Evolutionary conservation across 2,113 vertebrate genomes (phyloP).

Genomic region (Pheucticus melanocephalus): DNA sequence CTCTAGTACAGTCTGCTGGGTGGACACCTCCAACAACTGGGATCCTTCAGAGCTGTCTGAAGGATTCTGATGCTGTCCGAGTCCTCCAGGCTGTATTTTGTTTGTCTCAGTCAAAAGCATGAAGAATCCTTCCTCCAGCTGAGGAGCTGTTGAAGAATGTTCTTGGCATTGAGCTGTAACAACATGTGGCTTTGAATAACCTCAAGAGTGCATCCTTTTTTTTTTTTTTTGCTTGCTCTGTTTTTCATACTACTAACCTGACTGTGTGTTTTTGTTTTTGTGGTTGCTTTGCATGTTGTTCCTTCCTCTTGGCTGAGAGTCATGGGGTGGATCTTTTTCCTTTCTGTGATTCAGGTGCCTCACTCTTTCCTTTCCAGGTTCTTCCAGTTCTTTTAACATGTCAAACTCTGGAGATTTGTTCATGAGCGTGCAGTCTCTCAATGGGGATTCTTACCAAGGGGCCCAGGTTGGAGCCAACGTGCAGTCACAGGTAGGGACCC

Average conservation of each 20-base stretch:
- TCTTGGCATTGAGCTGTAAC: slow-evolving; percentile 26
- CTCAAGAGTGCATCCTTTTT: slow-evolving; percentile 39
- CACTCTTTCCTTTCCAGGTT: slow-evolving; percentile 98
- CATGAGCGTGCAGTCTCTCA: slow-evolving; percentile 99
- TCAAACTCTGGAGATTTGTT: slow-evolving; percentile 99
- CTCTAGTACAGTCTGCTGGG: neutral
- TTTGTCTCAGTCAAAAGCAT: slow-evolving; percentile 7
- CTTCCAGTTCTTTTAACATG: slow-evolving; percentile 99
- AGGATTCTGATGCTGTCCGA: neutral
- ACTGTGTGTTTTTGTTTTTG: slow-evolving; percentile 66
- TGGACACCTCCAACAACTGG: neutral
- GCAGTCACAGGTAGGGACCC: slow-evolving; percentile 98
- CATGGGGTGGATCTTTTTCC: slow-evolving; percentile 79
- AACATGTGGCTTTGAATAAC: slow-evolving; percentile 60
- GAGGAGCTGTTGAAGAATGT: slow-evolving; percentile 35
- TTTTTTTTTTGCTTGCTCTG: slow-evolving; percentile 71
- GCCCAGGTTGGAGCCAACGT: slow-evolving; percentile 99
- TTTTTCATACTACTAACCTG: slow-evolving; percentile 78
- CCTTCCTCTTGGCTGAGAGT: slow-evolving; percentile 75
- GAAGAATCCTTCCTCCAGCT: slow-evolving; percentile 31
- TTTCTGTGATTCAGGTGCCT: slow-evolving; percentile 92
- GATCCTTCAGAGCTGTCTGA: slow-evolving; percentile 7
- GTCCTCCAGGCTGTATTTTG: slow-evolving; percentile 25
- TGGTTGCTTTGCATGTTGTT: slow-evolving; percentile 77
- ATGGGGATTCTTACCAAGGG: slow-evolving; percentile 99